Conservation (phyloP, 2,113 vertebrate species). For the Poeciliopsis occidentalis region DNA sequence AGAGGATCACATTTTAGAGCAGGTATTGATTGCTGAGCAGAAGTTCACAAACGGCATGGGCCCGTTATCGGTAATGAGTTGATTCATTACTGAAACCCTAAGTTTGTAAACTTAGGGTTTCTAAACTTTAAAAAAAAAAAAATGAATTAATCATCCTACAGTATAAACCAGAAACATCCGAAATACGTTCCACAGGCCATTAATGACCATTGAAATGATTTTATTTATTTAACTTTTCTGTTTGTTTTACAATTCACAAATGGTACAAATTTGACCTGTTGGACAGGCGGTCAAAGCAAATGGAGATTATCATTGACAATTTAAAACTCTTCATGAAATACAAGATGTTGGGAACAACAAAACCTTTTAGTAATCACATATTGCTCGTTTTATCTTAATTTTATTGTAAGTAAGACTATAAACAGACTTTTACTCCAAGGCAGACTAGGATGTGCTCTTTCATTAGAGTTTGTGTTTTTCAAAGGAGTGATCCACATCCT, state of each 20-base stretch:
- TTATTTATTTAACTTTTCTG: background rate
- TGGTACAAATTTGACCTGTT: background rate
- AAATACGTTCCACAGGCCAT: background rate
- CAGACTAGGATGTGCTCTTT: background rate
- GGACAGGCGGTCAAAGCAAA: background rate
- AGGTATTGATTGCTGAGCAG: slow-evolving; percentile 45
- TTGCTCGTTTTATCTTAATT: background rate
- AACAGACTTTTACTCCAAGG: background rate
- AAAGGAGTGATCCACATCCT: background rate
- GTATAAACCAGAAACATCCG: background rate
- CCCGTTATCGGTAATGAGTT: background rate
- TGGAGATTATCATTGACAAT: background rate
- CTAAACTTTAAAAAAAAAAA: background rate
- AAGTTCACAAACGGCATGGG: background rate
- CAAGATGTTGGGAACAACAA: background rate
- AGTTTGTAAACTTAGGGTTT: background rate
- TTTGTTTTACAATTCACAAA: background rate
- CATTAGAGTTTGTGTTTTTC: background rate
- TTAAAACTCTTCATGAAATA: background rate
- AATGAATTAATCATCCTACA: background rate
- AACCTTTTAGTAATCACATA: background rate
- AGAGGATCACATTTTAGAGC: slow-evolving; percentile 47
- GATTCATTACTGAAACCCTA: too few relatives aligned
- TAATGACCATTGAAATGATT: background rate
- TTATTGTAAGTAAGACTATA: background rate